Evolutionary conservation across 1,140 invertebrate species (phyloP), one percentile per base, ranked within the genome.

Genomic region (Eurytemora carolleeae): DNA sequence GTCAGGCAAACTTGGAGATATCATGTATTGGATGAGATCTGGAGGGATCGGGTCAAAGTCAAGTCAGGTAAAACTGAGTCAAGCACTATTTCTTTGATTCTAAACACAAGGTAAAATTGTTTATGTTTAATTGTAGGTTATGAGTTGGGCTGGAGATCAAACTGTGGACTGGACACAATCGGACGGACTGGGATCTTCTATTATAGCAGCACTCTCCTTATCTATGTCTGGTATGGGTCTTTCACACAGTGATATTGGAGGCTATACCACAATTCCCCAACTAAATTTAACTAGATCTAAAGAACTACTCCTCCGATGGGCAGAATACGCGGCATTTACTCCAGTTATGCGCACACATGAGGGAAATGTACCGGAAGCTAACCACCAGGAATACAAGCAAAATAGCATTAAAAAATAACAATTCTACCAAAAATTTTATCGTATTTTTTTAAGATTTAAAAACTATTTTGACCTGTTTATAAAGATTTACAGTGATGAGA

Each of bases 211-310:
- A 3, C 63, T 73, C 16, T 71, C 67, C 16, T 63, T 71, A 61
- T 70, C 68, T 0, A 57, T 75, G 61, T 67, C 65, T 23, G 72
- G 72, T 3, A 69, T 70, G 25, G 71, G 71, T 1, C 63, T 73
- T 3, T 73, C 69, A n/a, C 73, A 75, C 63, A 72, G 71, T 63
- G 73, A 75, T 62, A 73, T 74, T 24, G 73, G 73, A 3, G 71
- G 72, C 1, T 75, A 74, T 64, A 74, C 72, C 1, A 72, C 71
- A 0, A 58, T 69, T 22, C 56, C 65, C 2, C 61, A 58, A 15
- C 58, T 66, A 24, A 56, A 71, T 7, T 20, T 66, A 24, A 64
- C 63, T 16, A 57, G 73, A 17, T 67, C 66, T 23, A 61, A 69
- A 24, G 71, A 74, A 63, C 63, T 73, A 2, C 63, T 75, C 16